A percentile compares a stretch with the other conserved stretches of the same genome.
phyloP scores from a whole-genome alignment of 92 coral and sea anemone genomes.

The Zoanthus sansibaricus region DNA sequence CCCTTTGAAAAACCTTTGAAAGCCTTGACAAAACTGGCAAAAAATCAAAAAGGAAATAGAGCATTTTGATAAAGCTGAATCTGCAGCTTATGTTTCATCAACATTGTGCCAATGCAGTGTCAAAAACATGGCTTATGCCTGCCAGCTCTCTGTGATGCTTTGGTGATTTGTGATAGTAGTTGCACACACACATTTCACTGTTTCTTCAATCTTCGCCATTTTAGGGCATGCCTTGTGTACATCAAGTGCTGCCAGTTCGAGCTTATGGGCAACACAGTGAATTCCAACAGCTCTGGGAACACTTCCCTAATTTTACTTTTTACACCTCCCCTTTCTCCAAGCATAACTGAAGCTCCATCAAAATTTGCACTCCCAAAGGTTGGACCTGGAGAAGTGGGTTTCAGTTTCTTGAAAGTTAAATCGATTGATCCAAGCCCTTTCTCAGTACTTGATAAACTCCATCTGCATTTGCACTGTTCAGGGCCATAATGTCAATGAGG shows the following conservation, averaged over 20 bases:
- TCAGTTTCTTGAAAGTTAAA: slow-evolving; percentile 52
- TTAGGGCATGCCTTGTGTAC: slow-evolving; percentile 50
- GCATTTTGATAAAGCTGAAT: too few relatives aligned
- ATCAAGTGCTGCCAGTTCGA: slow-evolving; percentile 63
- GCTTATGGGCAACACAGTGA: slow-evolving; percentile 64
- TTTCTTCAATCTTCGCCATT: neutral
- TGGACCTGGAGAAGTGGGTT: slow-evolving; percentile 52
- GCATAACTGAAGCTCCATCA: slow-evolving; percentile 58
- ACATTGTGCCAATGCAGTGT: slow-evolving; percentile 46
- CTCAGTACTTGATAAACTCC: slow-evolving; percentile 14
- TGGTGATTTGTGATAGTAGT: slow-evolving; percentile 53
- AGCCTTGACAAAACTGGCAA: too few relatives aligned
- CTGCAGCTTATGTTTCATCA: too few relatives aligned
- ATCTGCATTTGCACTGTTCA: slow-evolving; percentile 15
- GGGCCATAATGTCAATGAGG: neutral
- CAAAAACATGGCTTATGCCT: slow-evolving; percentile 35
- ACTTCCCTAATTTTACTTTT: slow-evolving; percentile 42
- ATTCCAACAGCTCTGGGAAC: slow-evolving; percentile 42
- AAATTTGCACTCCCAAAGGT: slow-evolving; percentile 55
- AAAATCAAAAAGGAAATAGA: too few relatives aligned
- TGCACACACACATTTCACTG: slow-evolving; percentile 40
- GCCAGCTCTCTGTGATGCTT: slow-evolving; percentile 44
- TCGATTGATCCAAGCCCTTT: slow-evolving; percentile 40
- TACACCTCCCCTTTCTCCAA: slow-evolving; percentile 51
- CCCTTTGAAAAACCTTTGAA: too few relatives aligned